A percentile compares a stretch with the other conserved stretches of the same genome.
These are phyloP conservation scores for Cryptoprocta ferox DNA, from an alignment of 2,797 vertebrate species.

Conservation along the genomic window DNA sequence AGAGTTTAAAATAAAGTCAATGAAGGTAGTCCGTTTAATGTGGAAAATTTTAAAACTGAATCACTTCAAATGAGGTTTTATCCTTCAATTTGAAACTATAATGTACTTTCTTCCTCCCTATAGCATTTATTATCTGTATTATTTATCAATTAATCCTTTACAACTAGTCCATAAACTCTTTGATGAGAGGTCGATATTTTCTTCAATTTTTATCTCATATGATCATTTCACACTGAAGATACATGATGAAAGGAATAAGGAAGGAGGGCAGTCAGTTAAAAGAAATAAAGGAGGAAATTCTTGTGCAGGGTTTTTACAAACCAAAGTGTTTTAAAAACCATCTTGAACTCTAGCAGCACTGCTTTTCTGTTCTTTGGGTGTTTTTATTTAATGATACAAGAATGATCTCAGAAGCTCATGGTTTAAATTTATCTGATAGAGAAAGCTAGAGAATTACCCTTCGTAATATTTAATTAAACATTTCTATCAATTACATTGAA, in stretches of 20 bases:
- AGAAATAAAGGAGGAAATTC: not conserved
- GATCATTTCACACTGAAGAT: not conserved
- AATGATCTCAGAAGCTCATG: slow-evolving; percentile 79
- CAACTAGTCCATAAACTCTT: not conserved
- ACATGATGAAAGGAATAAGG: not conserved
- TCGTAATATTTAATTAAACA: slow-evolving; percentile 87
- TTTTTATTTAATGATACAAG: slow-evolving; percentile 81
- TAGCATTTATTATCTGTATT: not conserved
- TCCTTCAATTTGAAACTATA: slow-evolving; percentile 1
- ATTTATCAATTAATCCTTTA: slow-evolving; percentile 28
- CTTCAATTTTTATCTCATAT: not conserved
- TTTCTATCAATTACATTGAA: slow-evolving; percentile 86
- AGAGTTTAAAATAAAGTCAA: slow-evolving; percentile 5
- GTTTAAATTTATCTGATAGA: slow-evolving; percentile 79
- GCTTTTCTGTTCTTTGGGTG: slow-evolving; percentile 54
- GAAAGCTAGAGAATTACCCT: slow-evolving; percentile 81
- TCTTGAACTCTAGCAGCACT: slow-evolving; percentile 53
- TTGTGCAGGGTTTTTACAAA: not conserved
- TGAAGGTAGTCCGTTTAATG: not conserved
- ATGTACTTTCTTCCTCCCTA: not conserved
- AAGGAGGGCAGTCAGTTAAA: not conserved
- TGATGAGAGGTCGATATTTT: slow-evolving; percentile 5
- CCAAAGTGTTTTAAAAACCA: slow-evolving; percentile 60
- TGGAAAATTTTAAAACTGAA: not conserved
- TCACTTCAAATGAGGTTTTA: not conserved